Evolutionary conservation across 1,140 invertebrate species (phyloP).

Genomic region (Pissodes strobi): DNA sequence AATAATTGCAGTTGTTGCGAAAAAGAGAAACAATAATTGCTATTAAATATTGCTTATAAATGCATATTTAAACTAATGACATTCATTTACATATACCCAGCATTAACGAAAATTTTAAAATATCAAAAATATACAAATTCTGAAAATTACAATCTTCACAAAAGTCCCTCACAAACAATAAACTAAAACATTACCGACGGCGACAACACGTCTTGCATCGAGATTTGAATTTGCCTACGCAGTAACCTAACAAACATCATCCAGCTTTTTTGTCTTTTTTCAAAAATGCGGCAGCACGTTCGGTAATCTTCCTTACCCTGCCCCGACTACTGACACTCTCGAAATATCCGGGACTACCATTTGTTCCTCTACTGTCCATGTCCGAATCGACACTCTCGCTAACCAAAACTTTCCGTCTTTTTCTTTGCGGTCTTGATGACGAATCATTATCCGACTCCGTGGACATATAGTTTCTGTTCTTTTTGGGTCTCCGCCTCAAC

Average conservation of each 20-base stretch:
- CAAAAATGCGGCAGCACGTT: constrained; percentile 66
- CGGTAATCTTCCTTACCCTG: constrained; percentile 78
- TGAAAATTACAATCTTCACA: too few relatives aligned
- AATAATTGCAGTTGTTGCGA: too few relatives aligned
- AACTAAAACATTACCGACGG: not conserved
- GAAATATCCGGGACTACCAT: constrained; percentile 53
- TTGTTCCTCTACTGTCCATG: constrained; percentile 6
- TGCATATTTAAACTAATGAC: too few relatives aligned
- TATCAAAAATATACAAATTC: too few relatives aligned
- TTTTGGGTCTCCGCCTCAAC: constrained; percentile 10
- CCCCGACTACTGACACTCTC: constrained; percentile 75
- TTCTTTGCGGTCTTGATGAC: constrained; percentile 18
- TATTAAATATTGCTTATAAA: too few relatives aligned
- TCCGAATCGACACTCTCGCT: constrained; percentile 38
- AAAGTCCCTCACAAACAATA: too few relatives aligned
- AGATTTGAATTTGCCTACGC: constrained; percentile 17
- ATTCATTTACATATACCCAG: too few relatives aligned
- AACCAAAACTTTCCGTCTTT: constrained; percentile 55
- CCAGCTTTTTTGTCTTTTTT: constrained; percentile 41
- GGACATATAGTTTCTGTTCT: constrained; percentile 10
- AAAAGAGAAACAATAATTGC: too few relatives aligned
- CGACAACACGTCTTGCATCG: constrained; percentile 11
- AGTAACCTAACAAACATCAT: constrained; percentile 24
- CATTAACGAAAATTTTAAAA: too few relatives aligned
- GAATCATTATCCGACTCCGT: constrained; percentile 12